Evolutionary conservation across 1,140 invertebrate genomes (phyloP).

Genomic region (Lordiphosa clarofinis): DNA sequence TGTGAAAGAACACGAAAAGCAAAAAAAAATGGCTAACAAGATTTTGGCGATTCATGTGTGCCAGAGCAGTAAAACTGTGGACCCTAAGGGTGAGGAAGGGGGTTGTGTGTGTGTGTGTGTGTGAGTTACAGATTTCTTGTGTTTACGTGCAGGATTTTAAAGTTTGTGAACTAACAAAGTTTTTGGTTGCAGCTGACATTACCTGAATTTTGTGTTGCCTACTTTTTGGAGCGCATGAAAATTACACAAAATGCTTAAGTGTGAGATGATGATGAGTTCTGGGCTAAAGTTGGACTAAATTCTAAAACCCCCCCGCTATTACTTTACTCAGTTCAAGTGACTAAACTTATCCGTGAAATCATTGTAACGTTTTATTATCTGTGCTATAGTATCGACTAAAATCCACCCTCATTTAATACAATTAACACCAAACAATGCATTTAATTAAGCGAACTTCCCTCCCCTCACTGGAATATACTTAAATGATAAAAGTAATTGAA

Average conservation of each 20-base stretch:
- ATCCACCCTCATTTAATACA: too few relatives aligned
- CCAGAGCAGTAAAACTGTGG: slow-evolving; percentile 7
- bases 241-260: too few relatives aligned
- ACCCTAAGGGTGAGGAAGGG: slow-evolving; percentile 1
- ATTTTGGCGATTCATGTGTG: slow-evolving; percentile 34
- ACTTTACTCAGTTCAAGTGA: too few relatives aligned
- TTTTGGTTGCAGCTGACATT: slow-evolving; percentile 20
- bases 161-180: slow-evolving; percentile 20
- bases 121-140: slow-evolving; percentile 5
- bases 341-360: too few relatives aligned
- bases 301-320: too few relatives aligned
- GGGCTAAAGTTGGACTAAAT: too few relatives aligned
- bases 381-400: too few relatives aligned
- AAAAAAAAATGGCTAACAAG: slow-evolving; percentile 26
- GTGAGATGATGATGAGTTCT: too few relatives aligned
- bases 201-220: slow-evolving; percentile 17
- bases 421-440: neutral
- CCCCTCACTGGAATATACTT: too few relatives aligned
- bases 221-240: slow-evolving; percentile 7
- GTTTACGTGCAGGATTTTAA: slow-evolving; percentile 24
- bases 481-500: slow-evolving; percentile 3
- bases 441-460: neutral
- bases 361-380: too few relatives aligned
- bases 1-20: slow-evolving; percentile 9
- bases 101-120: neutral